phyloP scores from a whole-genome alignment of 2,888 invertebrate genomes.

The Tuberolachnus salignus region DNA sequence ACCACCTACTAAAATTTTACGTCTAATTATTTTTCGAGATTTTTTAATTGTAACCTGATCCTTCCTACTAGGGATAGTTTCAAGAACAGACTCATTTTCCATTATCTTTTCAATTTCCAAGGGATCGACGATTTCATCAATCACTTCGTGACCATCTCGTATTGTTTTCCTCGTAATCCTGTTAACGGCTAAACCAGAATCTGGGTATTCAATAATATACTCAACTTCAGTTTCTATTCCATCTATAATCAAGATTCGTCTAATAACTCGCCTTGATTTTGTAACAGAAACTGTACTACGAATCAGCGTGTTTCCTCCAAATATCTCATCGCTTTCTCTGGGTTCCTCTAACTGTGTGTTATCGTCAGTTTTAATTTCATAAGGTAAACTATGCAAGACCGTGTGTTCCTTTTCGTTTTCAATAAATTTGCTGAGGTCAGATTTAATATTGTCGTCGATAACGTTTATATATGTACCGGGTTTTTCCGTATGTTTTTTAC shows the following conservation, averaged over 20 bases:
- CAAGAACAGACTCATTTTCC: not conserved
- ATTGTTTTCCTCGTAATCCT: not conserved
- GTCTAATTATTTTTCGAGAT: not conserved
- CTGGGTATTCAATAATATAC: not conserved
- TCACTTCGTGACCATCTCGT: not conserved
- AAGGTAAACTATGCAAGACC: not conserved
- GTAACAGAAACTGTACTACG: too few species aligned
- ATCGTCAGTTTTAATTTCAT: not conserved
- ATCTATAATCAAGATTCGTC: not conserved
- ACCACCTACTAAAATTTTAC: not conserved
- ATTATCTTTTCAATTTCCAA: not conserved
- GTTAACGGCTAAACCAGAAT: not conserved
- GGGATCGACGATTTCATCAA: not conserved
- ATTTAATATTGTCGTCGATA: too few species aligned
- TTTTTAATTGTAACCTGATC: not conserved
- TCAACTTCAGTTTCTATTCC: not conserved
- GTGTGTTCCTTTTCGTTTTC: slow-evolving; percentile 1
- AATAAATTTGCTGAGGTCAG: not conserved
- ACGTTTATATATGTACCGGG: too few species aligned
- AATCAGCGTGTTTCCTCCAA: too few species aligned
- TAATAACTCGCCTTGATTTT: not conserved
- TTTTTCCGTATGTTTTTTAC: too few species aligned
- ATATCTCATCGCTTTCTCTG: too few species aligned
- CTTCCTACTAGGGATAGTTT: not conserved
- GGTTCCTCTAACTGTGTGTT: too few species aligned